A percentile compares a stretch with the other conserved stretches of the same genome.
Conservation (phyloP, 2,888 invertebrate species). For the Melanargia galathea region DNA sequence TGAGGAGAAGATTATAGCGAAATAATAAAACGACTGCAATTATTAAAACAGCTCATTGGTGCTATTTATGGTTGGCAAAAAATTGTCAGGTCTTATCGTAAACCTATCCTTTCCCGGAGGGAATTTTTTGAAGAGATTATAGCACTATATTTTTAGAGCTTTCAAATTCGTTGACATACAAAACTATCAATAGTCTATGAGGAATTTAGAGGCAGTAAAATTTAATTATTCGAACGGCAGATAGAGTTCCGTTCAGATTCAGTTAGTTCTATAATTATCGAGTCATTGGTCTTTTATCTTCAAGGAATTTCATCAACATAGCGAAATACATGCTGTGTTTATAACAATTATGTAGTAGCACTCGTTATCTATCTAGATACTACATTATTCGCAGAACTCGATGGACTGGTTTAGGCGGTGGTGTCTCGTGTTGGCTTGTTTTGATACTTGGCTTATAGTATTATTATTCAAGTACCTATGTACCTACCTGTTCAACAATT, state of each 20-base stretch:
- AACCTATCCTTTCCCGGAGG: too few relatives aligned
- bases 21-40: too few relatives aligned
- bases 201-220: constrained; percentile 28
- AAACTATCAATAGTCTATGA: constrained; percentile 6
- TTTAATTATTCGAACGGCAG: constrained; percentile 38
- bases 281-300: constrained; percentile 46
- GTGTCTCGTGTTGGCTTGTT: background rate
- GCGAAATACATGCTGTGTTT: constrained; percentile 14
- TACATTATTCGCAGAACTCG: constrained; percentile 49
- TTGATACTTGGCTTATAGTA: background rate
- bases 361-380: constrained; percentile 21
- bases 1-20: too few relatives aligned
- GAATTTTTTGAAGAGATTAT: too few relatives aligned
- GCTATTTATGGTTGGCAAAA: too few relatives aligned
- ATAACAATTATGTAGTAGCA: constrained; percentile 19
- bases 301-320: constrained; percentile 42
- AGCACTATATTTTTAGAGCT: too few relatives aligned
- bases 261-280: constrained; percentile 44
- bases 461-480: background rate
- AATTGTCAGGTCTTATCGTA: too few relatives aligned
- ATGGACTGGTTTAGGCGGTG: constrained; percentile 48
- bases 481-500: too few relatives aligned
- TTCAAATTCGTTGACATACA: background rate
- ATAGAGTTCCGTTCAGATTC: constrained; percentile 35
- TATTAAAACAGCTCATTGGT: too few relatives aligned